These are phyloP conservation scores for Campoplex capitator DNA, from an alignment of 2,888 invertebrate genomes.

Conservation along the genomic window DNA sequence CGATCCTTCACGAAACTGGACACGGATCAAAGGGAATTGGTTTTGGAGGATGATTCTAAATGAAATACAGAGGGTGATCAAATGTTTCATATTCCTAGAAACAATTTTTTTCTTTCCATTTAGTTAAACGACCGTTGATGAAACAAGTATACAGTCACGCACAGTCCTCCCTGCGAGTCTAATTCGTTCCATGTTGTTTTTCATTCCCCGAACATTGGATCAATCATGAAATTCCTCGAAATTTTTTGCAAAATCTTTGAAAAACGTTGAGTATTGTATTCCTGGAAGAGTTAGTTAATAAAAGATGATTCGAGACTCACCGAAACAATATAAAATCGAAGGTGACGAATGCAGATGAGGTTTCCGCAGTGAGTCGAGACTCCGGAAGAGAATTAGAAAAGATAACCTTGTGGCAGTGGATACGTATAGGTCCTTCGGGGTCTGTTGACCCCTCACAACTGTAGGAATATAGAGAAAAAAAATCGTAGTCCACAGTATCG, in stretches of 20 bases:
- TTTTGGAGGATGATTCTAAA: not conserved
- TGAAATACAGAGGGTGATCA: not conserved
- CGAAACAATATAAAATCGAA: slow-evolving; percentile 28
- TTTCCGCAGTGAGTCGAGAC: slow-evolving; percentile 7
- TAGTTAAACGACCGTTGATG: not conserved
- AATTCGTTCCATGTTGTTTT: not conserved
- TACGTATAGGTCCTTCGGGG: not conserved
- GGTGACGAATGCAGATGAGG: not conserved
- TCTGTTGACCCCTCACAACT: not conserved
- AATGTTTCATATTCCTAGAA: not conserved
- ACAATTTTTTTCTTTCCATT: not conserved
- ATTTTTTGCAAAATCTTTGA: not conserved
- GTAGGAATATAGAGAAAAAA: slow-evolving; percentile 3
- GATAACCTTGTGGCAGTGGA: slow-evolving; percentile 41
- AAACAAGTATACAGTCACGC: not conserved
- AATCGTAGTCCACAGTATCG: not conserved
- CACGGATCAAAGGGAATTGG: not conserved
- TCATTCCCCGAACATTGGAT: not conserved
- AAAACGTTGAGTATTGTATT: not conserved
- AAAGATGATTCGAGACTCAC: slow-evolving; percentile 44
- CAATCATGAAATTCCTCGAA: not conserved
- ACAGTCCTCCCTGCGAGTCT: not conserved
- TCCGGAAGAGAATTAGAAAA: not conserved
- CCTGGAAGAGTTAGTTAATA: not conserved
- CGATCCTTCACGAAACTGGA: not conserved